phyloP scores from a whole-genome alignment of 2,888 invertebrate species.

The Mythimna vitellina region DNA sequence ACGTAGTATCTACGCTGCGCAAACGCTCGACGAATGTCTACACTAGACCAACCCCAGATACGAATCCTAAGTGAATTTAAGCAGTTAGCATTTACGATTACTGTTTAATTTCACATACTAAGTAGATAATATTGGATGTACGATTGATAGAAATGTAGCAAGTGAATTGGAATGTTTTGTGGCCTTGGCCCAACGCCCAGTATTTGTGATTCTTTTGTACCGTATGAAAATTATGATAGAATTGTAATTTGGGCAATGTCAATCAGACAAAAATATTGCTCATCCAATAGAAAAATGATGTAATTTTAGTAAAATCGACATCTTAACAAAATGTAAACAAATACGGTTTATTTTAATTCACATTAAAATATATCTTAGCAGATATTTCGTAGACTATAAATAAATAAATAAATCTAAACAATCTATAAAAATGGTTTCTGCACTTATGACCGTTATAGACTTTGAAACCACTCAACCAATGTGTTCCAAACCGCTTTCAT shows the following conservation, averaged over 20 bases:
- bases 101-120: slow-evolving; percentile 17
- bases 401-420: too few species aligned
- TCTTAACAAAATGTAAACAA: too few species aligned
- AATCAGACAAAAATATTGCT: neutral
- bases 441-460: too few species aligned
- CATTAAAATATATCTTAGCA: too few species aligned
- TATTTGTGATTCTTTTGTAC: slow-evolving; percentile 28
- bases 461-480: too few species aligned
- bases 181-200: slow-evolving; percentile 5
- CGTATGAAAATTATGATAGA: slow-evolving; percentile 8
- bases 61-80: slow-evolving; percentile 27
- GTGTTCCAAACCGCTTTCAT: too few species aligned
- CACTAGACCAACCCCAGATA: neutral
- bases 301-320: too few species aligned
- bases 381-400: too few species aligned
- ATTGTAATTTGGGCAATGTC: slow-evolving; percentile 1
- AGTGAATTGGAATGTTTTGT: slow-evolving; percentile 8
- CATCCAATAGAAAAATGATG: too few species aligned
- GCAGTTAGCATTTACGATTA: slow-evolving; percentile 39
- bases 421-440: too few species aligned
- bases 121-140: slow-evolving; percentile 20
- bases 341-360: too few species aligned
- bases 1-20: slow-evolving; percentile 2
- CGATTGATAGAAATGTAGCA: neutral
- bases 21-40: neutral